These are phyloP conservation scores for Brachionus rubens DNA, from an alignment of 1,140 invertebrate genomes.

Conservation along the genomic window DNA sequence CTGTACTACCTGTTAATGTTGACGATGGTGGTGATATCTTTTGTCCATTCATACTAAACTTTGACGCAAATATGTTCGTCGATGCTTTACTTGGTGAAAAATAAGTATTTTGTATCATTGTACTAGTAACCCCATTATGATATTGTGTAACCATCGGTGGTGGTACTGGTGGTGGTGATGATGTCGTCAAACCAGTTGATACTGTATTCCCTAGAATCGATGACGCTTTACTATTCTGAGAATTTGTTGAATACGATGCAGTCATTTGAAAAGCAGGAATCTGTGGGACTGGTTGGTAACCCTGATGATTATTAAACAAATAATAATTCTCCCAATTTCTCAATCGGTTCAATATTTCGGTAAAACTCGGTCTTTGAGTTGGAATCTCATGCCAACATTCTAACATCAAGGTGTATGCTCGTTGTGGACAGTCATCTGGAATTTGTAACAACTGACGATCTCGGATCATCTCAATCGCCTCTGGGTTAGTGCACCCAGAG, in stretches of 20 bases:
- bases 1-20: not conserved
- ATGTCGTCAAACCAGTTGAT: not conserved
- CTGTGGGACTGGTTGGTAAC: not conserved
- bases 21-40: constrained; percentile 18
- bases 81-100: constrained; percentile 17
- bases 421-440: constrained; percentile 82
- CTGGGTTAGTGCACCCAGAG: constrained; percentile 89
- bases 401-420: constrained; percentile 87
- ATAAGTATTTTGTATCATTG: not conserved
- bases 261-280: constrained; percentile 12
- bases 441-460: constrained; percentile 85
- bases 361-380: constrained; percentile 80
- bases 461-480: constrained; percentile 93
- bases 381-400: constrained; percentile 95
- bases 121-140: constrained; percentile 7
- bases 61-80: not conserved
- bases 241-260: constrained; percentile 13
- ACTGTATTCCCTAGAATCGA: constrained; percentile 6
- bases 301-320: constrained; percentile 28
- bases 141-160: not conserved
- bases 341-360: constrained; percentile 59
- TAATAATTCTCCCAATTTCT: constrained; percentile 47
- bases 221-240: constrained; percentile 5
- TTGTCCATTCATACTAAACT: not conserved
- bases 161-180: not conserved